Percentiles rank a stretch among this genome's conserved stretches.
Evolutionary conservation across 1,140 invertebrate species (phyloP).

Genomic region (Gyrodactylus salaris): DNA sequence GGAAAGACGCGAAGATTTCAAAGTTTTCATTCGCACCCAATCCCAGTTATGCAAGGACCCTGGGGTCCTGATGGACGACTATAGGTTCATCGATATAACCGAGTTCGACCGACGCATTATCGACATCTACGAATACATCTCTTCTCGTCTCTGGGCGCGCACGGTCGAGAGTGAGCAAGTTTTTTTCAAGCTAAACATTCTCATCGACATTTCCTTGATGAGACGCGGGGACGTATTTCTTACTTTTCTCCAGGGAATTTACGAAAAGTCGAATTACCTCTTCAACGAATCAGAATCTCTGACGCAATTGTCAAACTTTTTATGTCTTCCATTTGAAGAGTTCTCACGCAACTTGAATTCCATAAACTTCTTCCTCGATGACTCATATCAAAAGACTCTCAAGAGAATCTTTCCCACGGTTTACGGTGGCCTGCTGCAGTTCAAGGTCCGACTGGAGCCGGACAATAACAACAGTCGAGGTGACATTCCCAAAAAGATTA

Average conservation of each 20-base stretch:
- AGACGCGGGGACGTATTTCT: neutral
- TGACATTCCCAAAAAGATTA: neutral
- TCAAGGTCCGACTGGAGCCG: neutral
- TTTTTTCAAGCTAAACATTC: neutral
- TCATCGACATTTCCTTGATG: neutral
- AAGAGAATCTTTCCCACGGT: neutral
- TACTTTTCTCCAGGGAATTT: neutral
- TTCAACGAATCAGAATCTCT: neutral
- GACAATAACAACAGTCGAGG: neutral
- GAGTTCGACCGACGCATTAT: neutral
- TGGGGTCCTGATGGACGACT: neutral
- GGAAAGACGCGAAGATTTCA: neutral
- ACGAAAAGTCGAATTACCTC: neutral
- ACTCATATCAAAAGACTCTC: neutral
- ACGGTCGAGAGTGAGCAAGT: neutral
- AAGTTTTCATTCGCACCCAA: neutral
- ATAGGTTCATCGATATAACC: neutral
- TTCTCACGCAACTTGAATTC: neutral
- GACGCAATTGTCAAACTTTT: neutral
- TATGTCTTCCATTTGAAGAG: neutral
- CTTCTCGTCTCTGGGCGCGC: neutral
- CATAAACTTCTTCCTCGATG: neutral
- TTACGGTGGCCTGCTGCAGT: neutral
- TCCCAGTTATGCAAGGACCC: neutral
- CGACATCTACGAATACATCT: neutral